Percentiles rank a stretch among this genome's conserved stretches.
Conservation (phyloP, 2,797 vertebrate species). For the Pantherophis alleghaniensis region DNA sequence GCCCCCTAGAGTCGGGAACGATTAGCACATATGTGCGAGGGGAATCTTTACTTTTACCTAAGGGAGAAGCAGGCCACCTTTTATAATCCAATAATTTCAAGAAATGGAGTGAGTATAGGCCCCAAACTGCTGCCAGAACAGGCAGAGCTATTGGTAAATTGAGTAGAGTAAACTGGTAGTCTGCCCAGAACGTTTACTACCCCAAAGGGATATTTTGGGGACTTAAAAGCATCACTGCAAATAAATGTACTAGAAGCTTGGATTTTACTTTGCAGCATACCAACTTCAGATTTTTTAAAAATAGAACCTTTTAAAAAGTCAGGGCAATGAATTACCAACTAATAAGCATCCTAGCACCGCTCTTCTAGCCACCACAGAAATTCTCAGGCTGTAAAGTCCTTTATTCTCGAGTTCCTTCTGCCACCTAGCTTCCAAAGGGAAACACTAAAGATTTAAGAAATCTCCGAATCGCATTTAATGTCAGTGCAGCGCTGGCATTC, state of each 20-base stretch:
- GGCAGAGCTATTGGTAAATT: neutral
- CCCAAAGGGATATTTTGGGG: neutral
- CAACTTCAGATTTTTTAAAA: neutral
- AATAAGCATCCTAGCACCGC: neutral
- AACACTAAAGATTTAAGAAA: fast-evolving
- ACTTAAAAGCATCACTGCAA: neutral
- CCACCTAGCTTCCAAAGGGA: conserved; percentile 62
- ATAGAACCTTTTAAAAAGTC: neutral
- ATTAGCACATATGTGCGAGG: too few species aligned
- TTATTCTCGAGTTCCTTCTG: conserved; percentile 49
- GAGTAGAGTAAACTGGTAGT: neutral
- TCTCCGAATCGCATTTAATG: neutral
- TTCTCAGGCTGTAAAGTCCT: neutral
- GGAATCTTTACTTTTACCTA: too few species aligned
- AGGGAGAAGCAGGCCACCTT: neutral
- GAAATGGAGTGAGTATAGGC: neutral
- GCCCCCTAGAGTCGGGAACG: too few species aligned
- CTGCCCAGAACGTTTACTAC: neutral
- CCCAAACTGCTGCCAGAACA: neutral
- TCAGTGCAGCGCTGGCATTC: neutral
- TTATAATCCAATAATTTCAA: neutral
- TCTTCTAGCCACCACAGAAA: neutral
- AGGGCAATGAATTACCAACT: neutral
- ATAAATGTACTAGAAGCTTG: neutral
- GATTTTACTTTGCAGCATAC: neutral